Conservation (phyloP, 2,113 vertebrate species). For the Ciconia boyciana region DNA sequence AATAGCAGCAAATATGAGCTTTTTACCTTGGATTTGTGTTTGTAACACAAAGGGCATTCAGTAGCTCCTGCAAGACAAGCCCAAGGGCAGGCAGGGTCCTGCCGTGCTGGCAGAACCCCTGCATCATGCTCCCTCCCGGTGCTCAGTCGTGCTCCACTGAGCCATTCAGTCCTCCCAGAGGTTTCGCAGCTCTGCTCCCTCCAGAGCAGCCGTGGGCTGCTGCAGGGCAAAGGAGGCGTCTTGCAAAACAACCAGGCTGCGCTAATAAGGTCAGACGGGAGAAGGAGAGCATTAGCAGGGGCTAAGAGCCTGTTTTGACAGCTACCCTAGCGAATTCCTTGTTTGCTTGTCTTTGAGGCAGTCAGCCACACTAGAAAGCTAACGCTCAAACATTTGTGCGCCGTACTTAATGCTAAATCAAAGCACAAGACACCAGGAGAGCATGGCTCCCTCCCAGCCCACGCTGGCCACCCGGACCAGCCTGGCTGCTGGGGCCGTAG, state of each 20-base stretch:
- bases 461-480: fast-evolving
- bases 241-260: neutral
- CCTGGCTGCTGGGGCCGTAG: fast-evolving
- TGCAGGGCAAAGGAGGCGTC: neutral
- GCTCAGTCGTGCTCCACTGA: neutral
- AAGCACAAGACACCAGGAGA: neutral
- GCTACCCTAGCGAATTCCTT: neutral
- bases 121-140: fast-evolving
- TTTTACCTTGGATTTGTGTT: neutral
- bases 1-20: neutral
- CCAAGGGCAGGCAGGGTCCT: neutral
- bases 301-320: neutral
- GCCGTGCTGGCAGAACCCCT: fast-evolving
- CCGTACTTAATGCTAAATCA: neutral
- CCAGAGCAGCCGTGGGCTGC: neutral
- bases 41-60: neutral
- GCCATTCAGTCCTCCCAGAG: neutral
- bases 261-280: conserved; percentile 5
- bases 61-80: neutral
- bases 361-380: neutral
- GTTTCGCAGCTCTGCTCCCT: neutral
- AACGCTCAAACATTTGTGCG: neutral
- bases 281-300: neutral
- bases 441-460: fast-evolving
- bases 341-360: neutral